Conservation (phyloP, 2,797 vertebrate genomes). For the Tadarida brasiliensis region DNA sequence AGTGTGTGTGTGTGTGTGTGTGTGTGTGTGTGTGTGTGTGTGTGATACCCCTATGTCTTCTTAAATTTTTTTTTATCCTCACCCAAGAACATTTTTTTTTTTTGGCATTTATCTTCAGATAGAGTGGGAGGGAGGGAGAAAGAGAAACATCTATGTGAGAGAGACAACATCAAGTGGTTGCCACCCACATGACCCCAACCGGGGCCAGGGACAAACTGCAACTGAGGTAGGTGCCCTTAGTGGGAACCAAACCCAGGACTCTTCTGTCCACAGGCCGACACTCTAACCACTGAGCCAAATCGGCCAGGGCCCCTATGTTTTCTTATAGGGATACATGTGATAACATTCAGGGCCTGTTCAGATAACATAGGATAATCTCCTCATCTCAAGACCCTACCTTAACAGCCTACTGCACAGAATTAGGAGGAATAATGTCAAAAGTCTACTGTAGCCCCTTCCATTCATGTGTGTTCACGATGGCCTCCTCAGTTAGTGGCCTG, state of each 20-base stretch:
- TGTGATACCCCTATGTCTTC: neutral
- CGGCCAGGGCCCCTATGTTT: neutral
- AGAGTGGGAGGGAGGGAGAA: no score
- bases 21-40: neutral
- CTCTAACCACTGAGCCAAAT: no score
- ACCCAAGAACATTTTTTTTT: no score
- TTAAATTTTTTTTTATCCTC: no score
- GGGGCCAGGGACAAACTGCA: no score
- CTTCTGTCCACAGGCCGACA: no score
- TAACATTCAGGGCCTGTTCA: neutral
- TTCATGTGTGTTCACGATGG: neutral
- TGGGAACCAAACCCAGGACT: no score
- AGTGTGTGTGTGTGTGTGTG: neutral
- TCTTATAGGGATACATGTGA: neutral
- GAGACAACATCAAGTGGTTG: no score
- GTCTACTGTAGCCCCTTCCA: neutral
- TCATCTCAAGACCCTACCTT: neutral
- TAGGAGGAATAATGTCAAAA: neutral
- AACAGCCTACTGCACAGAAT: neutral
- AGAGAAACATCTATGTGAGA: no score
- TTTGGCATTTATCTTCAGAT: no score
- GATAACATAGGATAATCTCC: neutral
- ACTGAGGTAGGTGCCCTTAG: no score
- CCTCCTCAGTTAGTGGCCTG: neutral
- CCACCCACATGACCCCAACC: no score